A percentile compares a stretch with the other conserved stretches of the same genome.
These are phyloP conservation scores for Sus scrofa DNA, from an alignment of 2,113 vertebrate species.

Conservation along the genomic window DNA sequence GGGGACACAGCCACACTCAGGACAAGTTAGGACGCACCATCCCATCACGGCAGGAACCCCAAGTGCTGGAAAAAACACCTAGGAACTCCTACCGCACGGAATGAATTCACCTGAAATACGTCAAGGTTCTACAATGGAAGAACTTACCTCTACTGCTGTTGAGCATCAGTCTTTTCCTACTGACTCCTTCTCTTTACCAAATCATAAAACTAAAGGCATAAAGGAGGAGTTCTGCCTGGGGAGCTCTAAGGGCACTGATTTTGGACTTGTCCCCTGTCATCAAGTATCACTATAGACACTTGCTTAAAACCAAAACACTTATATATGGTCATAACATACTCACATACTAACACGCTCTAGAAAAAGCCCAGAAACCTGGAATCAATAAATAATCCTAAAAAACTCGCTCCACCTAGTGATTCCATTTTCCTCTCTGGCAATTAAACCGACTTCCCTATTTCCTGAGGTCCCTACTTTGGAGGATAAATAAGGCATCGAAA, in stretches of 20 bases:
- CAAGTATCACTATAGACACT: conserved; percentile 24
- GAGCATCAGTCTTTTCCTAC: conserved; percentile 51
- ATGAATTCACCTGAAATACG: conserved; percentile 60
- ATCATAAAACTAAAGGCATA: conserved; percentile 66
- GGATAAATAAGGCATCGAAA: background rate
- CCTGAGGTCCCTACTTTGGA: background rate
- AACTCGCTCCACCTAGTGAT: background rate
- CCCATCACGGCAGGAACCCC: background rate
- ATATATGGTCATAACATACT: background rate
- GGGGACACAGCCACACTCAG: background rate
- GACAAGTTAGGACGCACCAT: background rate
- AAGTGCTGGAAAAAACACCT: background rate
- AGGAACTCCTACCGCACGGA: background rate
- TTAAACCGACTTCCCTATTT: background rate
- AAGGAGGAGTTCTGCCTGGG: conserved; percentile 62
- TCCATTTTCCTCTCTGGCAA: background rate
- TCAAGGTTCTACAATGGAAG: conserved; percentile 45
- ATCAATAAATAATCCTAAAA: background rate
- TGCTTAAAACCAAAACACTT: background rate
- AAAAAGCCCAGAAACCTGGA: conserved; percentile 4
- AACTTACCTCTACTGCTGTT: conserved; percentile 57
- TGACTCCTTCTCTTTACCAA: conserved; percentile 31
- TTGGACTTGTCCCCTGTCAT: conserved; percentile 4
- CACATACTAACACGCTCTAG: background rate
- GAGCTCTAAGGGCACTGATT: background rate